phyloP scores from a whole-genome alignment of 2,113 vertebrate genomes.

The Emydura subglobosa region DNA sequence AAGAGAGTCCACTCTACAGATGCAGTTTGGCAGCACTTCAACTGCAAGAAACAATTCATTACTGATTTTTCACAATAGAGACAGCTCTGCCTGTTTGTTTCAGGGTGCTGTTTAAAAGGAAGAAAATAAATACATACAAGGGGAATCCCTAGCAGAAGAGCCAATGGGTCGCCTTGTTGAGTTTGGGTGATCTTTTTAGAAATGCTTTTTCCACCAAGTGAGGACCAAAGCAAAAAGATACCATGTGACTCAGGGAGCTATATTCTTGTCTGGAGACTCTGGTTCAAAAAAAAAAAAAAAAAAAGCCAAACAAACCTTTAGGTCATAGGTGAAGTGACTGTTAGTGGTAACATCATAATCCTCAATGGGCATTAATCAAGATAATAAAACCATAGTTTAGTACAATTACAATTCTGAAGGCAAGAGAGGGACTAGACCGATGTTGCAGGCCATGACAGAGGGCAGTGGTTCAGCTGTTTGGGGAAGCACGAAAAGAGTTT shows the following conservation, averaged over 20 bases:
- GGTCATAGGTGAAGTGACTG: neutral
- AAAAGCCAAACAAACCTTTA: neutral
- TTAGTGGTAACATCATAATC: neutral
- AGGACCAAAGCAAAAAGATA: neutral
- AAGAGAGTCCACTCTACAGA: neutral
- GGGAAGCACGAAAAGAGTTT: neutral
- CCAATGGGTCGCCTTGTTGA: neutral
- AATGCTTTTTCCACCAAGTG: neutral
- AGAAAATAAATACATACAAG: neutral
- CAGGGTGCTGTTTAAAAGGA: neutral
- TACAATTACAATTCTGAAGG: neutral
- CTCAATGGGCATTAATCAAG: neutral
- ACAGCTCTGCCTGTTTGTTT: neutral
- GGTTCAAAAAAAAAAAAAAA: neutral
- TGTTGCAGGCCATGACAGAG: fast-evolving
- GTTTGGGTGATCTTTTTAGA: neutral
- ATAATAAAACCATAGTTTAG: conserved; percentile 12
- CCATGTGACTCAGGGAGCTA: neutral
- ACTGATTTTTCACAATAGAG: neutral
- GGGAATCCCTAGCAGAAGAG: neutral
- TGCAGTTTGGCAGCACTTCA: neutral
- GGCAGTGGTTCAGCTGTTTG: neutral
- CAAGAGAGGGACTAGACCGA: neutral
- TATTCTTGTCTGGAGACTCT: neutral
- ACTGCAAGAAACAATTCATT: neutral